Evolutionary conservation across 2,113 vertebrate species (phyloP).

Genomic region (Burhinus oedicnemus): DNA sequence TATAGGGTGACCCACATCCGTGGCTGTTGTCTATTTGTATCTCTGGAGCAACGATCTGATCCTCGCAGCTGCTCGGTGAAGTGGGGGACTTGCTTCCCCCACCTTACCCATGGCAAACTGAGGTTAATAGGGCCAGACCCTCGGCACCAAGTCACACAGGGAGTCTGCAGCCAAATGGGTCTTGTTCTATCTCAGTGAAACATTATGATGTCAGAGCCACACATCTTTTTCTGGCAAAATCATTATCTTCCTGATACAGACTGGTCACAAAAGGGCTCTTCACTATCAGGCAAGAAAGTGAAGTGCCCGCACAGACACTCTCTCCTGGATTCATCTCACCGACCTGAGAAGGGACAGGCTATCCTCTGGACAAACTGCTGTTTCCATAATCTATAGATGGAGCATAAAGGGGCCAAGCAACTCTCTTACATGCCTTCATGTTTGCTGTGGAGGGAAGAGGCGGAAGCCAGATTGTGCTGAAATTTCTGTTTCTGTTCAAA

Average conservation of each 20-base stretch:
- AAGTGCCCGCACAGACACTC: rapidly evolving
- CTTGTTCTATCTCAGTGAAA: not conserved
- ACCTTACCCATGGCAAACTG: not conserved
- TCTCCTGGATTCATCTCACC: not conserved
- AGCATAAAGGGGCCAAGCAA: not conserved
- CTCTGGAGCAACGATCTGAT: not conserved
- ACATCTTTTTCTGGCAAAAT: not conserved
- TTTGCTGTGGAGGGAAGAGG: not conserved
- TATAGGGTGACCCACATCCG: rapidly evolving
- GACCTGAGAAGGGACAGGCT: not conserved
- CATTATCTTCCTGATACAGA: not conserved
- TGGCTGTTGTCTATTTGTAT: not conserved
- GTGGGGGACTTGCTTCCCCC: not conserved
- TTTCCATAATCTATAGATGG: not conserved
- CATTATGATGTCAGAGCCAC: not conserved
- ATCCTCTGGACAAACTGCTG: not conserved
- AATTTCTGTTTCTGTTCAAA: not conserved
- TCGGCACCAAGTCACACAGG: not conserved
- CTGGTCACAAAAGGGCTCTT: not conserved
- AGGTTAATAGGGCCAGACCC: not conserved
- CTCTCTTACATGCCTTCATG: not conserved
- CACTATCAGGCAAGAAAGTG: not conserved
- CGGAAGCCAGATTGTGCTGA: not conserved
- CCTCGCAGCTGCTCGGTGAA: not conserved
- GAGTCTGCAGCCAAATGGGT: not conserved